phyloP scores from a whole-genome alignment of 1,140 invertebrate genomes.

The Bombus superbus region DNA sequence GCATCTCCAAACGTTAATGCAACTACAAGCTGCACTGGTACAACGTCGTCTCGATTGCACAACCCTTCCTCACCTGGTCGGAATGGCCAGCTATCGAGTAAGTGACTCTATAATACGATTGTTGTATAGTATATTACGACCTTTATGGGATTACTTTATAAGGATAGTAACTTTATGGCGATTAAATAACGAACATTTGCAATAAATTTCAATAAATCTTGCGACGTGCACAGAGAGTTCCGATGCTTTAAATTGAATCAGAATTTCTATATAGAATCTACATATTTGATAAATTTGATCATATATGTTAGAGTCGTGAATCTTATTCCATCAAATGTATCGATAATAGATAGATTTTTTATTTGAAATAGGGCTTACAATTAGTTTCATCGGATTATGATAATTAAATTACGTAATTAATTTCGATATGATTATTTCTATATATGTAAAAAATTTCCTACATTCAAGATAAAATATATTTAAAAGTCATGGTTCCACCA shows the following conservation, averaged over 20 bases:
- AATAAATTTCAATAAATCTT: background rate
- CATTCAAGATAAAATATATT: background rate
- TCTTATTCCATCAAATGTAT: background rate
- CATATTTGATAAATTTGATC: background rate
- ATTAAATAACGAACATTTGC: background rate
- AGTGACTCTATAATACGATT: conserved; percentile 72
- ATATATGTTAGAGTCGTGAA: background rate
- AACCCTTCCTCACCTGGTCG: conserved; percentile 78
- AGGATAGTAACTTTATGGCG: background rate
- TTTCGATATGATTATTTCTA: background rate
- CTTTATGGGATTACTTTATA: background rate
- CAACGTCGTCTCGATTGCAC: conserved; percentile 64
- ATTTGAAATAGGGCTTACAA: too few relatives aligned
- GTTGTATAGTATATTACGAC: background rate
- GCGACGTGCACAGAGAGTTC: background rate
- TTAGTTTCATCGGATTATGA: background rate
- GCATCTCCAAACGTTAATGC: conserved; percentile 62
- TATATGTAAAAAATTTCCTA: background rate
- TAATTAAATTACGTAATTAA: background rate
- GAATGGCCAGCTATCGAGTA: conserved; percentile 86
- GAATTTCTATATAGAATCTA: background rate
- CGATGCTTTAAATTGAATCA: background rate
- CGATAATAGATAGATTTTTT: too few relatives aligned
- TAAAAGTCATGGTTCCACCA: background rate
- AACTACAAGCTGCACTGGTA: conserved; percentile 68